Evolutionary conservation across 30 jellyfish, hydroid and myxozoan genomes (phyloP).

Genomic region (Chrysaora quinquecirrha): DNA sequence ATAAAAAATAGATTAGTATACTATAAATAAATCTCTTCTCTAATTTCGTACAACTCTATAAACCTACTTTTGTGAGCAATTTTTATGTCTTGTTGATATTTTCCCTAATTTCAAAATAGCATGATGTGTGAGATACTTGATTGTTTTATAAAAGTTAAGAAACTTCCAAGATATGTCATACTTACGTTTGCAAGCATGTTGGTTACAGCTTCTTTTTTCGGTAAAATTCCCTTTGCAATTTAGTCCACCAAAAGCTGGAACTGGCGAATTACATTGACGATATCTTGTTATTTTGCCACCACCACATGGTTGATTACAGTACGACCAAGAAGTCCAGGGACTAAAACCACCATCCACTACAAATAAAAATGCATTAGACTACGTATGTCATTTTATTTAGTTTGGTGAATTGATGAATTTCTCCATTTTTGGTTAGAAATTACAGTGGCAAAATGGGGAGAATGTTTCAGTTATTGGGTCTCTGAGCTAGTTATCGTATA

Average conservation of each 20-base stretch:
- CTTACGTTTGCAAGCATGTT: not conserved
- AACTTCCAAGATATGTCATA: not conserved
- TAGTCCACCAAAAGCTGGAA: constrained; percentile 69
- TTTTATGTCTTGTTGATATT: too few species aligned
- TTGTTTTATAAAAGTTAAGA: not conserved
- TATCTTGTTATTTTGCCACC: constrained; percentile 69
- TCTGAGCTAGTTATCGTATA: not conserved
- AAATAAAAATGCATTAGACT: not conserved
- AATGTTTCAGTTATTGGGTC: not conserved
- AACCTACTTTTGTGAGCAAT: not conserved
- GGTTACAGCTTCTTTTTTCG: not conserved
- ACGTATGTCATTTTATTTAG: too few species aligned
- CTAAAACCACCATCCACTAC: constrained; percentile 68
- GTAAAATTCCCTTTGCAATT: constrained; percentile 20
- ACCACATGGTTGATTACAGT: constrained; percentile 69
- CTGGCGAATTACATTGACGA: constrained; percentile 78
- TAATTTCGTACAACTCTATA: too few species aligned
- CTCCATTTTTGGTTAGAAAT: not conserved
- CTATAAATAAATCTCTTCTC: not conserved
- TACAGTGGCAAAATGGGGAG: not conserved
- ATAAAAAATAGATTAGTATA: too few species aligned
- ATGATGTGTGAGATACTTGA: not conserved
- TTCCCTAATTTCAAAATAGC: not conserved
- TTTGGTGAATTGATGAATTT: too few species aligned
- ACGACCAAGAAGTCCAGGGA: constrained; percentile 79